Conservation (phyloP, 2,113 vertebrate species). For the Mastomys coucha region DNA sequence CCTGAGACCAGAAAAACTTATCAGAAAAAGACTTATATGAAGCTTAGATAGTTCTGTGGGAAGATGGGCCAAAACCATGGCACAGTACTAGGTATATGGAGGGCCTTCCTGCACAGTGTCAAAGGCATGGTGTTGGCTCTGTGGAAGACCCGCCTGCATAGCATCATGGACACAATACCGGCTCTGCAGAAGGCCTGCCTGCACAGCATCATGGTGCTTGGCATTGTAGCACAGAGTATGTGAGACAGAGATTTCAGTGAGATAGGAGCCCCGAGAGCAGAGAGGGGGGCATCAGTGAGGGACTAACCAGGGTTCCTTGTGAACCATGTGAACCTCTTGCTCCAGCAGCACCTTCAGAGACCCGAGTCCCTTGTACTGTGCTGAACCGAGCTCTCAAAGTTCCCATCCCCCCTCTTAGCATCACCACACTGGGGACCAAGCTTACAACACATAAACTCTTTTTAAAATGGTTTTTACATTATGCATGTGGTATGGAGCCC, state of each 20-base stretch:
- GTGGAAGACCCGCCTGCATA: too few relatives aligned
- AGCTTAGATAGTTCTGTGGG: neutral
- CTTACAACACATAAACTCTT: neutral
- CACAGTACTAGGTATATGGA: neutral
- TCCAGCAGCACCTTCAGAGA: neutral
- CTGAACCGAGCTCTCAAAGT: neutral
- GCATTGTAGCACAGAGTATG: too few relatives aligned
- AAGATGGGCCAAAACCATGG: neutral
- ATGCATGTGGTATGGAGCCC: neutral
- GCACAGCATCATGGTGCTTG: rapidly evolving
- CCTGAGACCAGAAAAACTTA: neutral
- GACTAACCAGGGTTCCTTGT: neutral
- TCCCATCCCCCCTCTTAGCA: neutral
- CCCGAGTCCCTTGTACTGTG: neutral
- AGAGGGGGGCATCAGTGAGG: neutral
- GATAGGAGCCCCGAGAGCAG: neutral
- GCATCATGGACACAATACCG: too few relatives aligned
- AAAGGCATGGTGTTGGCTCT: neutral
- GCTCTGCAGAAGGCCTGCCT: neutral
- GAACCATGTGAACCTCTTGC: neutral
- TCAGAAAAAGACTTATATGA: neutral
- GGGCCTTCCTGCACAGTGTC: too few relatives aligned
- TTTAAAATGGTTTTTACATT: neutral
- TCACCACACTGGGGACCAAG: neutral
- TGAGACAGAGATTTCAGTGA: neutral